A percentile compares a stretch with the other conserved stretches of the same genome.
These are phyloP conservation scores for Neelides folsomi DNA, from an alignment of 2,888 invertebrate species.

Conservation along the genomic window DNA sequence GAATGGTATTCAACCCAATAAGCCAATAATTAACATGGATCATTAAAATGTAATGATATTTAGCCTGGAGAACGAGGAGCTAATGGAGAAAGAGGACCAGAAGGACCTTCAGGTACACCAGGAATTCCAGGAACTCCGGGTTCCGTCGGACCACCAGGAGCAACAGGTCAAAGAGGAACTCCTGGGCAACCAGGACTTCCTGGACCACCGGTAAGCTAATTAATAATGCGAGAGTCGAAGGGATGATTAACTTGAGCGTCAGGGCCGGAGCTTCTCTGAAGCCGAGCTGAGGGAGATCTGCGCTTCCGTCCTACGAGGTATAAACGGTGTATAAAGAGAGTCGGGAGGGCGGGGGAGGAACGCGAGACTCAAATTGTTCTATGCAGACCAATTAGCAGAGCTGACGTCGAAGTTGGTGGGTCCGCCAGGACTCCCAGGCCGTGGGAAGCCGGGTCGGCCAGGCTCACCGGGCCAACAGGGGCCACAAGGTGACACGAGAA, in stretches of 20 bases:
- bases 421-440: conserved; percentile 54
- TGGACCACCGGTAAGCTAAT: conserved; percentile 26
- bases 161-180: conserved; percentile 36
- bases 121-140: conserved; percentile 42
- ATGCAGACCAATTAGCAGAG: conserved; percentile 59
- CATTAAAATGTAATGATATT: neutral
- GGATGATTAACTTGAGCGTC: conserved; percentile 32
- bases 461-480: conserved; percentile 52
- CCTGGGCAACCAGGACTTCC: conserved; percentile 36
- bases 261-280: conserved; percentile 55
- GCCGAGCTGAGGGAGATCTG: conserved; percentile 67
- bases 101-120: conserved; percentile 35
- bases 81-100: conserved; percentile 41
- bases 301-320: conserved; percentile 63
- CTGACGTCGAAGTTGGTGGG: conserved; percentile 49
- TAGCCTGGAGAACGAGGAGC: conserved; percentile 33
- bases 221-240: too few relatives aligned
- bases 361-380: conserved; percentile 1
- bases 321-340: conserved; percentile 15
- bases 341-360: too few relatives aligned
- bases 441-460: conserved; percentile 37
- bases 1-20: conserved; percentile 17
- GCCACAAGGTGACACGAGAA: conserved; percentile 45
- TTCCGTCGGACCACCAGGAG: conserved; percentile 38
- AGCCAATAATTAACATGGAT: neutral